A percentile compares a stretch with the other conserved stretches of the same genome.
Conservation (phyloP, 2,797 vertebrate genomes). For the Tragelaphus oryx region DNA sequence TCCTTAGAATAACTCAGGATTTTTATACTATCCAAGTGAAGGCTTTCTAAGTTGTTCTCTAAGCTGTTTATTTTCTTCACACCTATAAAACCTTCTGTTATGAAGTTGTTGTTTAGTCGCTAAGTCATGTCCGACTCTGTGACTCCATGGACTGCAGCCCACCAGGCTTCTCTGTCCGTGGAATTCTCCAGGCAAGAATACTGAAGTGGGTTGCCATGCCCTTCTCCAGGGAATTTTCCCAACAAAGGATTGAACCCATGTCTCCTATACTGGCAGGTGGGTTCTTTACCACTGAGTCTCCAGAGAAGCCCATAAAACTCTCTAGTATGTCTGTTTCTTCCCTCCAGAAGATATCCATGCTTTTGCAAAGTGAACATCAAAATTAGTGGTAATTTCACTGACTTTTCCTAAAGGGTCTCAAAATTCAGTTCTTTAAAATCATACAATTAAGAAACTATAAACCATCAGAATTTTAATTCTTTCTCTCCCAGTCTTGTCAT, state of each 20-base stretch:
- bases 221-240: neutral
- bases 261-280: neutral
- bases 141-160: neutral
- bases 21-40: neutral
- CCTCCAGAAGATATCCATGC: neutral
- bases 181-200: neutral
- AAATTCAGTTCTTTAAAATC: slow-evolving; percentile 11
- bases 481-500: neutral
- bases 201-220: neutral
- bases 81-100: neutral
- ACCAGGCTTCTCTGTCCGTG: neutral
- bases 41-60: neutral
- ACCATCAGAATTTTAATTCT: neutral
- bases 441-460: neutral
- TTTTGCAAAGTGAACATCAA: slow-evolving; percentile 22
- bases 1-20: neutral
- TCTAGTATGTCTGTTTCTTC: neutral
- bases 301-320: neutral
- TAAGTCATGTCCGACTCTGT: neutral
- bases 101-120: neutral
- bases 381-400: neutral
- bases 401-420: neutral
- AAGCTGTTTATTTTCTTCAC: neutral
- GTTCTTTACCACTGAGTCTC: neutral
- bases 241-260: neutral